Evolutionary conservation across 30 jellyfish, hydroid and myxozoan species (phyloP).

Genomic region (Turritopsis dohrnii): DNA sequence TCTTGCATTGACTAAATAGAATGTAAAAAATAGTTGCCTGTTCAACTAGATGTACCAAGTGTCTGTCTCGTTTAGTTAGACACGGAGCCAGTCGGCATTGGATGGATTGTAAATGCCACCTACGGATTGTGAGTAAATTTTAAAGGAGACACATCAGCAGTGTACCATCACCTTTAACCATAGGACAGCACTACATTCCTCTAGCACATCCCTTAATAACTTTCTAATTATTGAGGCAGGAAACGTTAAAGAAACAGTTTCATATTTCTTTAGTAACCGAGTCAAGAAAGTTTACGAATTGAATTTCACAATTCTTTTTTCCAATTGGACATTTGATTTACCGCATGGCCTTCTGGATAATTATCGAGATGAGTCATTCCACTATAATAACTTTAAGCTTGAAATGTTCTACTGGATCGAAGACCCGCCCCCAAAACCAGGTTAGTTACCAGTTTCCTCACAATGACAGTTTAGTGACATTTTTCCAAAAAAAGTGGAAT

Average conservation of each 20-base stretch:
- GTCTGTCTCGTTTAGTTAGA: conserved; percentile 13
- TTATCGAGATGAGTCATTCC: conserved; percentile 24
- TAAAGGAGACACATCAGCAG: too few relatives aligned
- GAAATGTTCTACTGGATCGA: conserved; percentile 4
- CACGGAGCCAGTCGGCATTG: conserved; percentile 17
- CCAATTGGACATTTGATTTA: conserved; percentile 30
- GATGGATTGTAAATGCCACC: conserved; percentile 29
- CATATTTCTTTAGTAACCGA: not conserved
- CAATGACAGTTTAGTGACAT: too few relatives aligned
- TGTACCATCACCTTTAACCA: too few relatives aligned
- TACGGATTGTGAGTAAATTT: conserved; percentile 20
- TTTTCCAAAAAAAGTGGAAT: too few relatives aligned
- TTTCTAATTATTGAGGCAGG: not conserved
- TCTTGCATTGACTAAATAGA: too few relatives aligned
- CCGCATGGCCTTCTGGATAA: conserved; percentile 32
- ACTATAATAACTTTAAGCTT: not conserved
- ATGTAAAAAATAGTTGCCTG: too few relatives aligned
- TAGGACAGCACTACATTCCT: too few relatives aligned
- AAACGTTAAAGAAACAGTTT: too few relatives aligned
- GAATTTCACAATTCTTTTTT: conserved; percentile 21
- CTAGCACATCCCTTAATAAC: too few relatives aligned
- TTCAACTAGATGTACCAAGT: too few relatives aligned
- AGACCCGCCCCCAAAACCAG: not conserved
- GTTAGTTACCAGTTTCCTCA: too few relatives aligned
- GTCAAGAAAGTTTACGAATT: not conserved